Base-by-base conservation (phyloP, 1,140 invertebrate genomes). In the Trichogramma pretiosum region DNA sequence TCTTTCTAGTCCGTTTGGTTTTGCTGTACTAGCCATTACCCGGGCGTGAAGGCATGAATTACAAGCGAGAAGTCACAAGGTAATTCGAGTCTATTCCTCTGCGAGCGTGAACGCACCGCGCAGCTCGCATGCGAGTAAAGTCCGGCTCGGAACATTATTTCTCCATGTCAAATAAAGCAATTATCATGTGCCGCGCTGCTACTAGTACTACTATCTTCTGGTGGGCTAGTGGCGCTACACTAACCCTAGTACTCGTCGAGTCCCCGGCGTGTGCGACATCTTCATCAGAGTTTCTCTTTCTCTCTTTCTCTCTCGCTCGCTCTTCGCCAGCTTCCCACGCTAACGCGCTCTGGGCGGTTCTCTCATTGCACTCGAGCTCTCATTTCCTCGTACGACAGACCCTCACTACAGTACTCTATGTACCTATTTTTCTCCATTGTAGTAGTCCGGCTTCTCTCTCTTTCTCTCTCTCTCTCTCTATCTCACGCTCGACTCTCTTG, bases 81-180 rank as follows among this genome's bases (percentile, higher is more conserved):
- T 39, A 46, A 48, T 37, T 48, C 48, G 50, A 48, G 39, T 36
- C 41, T 35, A 40, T 59, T 57, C 48, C 61, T 56, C 55, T 35
- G 18, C 28, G 54, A 35, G 49, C 35, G 48, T 38, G 40, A 43
- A 40, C 34, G 23, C 5, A 35, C 16, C 19, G 35, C 42, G 39
- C 32, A 41, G 47, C 33, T 52, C 42, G 50, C 56, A 54, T 39
- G 51, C 48, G 53, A 47, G 38, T 50, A 44, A 53, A 46, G 52
- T 33, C 55, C 52, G 54, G 61, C 30, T 54, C 52, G 54, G 61
- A 65, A 64, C 62, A 70, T 72, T 72, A 72, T 70, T 72, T 70
- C 68, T 65, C 64, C 60, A 65, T 69, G 70, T 72, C 68, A 72
- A 72, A 72, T 72, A 71, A 72, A 71, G 68, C 70, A 72, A 72